phyloP scores from a whole-genome alignment of 2,888 invertebrate genomes.

The Apantesis nais region DNA sequence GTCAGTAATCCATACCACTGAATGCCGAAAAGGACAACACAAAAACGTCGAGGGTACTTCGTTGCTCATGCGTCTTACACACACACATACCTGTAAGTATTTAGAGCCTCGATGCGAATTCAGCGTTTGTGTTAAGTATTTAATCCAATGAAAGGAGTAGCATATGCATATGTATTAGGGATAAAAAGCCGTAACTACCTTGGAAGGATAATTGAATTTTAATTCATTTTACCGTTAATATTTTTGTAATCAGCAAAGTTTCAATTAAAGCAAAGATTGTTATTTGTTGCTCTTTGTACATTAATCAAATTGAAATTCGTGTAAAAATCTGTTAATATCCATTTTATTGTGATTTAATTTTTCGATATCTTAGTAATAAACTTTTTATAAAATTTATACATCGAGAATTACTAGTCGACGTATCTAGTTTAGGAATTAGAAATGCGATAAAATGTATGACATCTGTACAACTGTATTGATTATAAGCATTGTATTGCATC shows the following conservation, averaged over 20 bases:
- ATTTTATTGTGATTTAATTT: no score
- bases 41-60: neutral
- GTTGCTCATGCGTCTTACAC: neutral
- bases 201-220: neutral
- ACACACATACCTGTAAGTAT: neutral
- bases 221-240: neutral
- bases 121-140: neutral
- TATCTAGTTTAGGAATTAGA: no score
- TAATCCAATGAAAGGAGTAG: neutral
- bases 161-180: neutral
- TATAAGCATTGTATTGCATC: no score
- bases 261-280: neutral
- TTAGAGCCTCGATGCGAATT: neutral
- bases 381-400: no score
- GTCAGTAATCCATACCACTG: neutral
- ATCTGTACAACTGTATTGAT: no score
- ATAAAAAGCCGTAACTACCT: neutral
- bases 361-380: no score
- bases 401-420: no score
- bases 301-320: neutral
- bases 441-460: no score
- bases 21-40: neutral
- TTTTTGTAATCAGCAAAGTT: neutral
- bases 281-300: no score
- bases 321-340: neutral